Evolutionary conservation across 2,888 invertebrate species (phyloP).

Genomic region (Mongoloraphidia duomilia): DNA sequence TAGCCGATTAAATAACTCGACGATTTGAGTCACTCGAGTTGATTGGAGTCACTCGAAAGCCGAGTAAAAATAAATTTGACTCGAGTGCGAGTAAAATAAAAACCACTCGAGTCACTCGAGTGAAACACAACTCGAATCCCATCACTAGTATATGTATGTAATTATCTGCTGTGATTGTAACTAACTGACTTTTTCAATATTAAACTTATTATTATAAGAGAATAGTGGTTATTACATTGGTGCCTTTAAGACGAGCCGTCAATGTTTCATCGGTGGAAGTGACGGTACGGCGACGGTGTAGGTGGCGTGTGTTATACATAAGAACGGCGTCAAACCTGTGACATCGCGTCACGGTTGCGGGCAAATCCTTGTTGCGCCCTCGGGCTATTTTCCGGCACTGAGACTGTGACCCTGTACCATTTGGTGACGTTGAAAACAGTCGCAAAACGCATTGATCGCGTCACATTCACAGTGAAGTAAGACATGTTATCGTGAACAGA

Average conservation of each 20-base stretch:
- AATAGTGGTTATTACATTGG: too few species aligned
- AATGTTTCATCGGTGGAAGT: neutral
- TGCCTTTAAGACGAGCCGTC: neutral
- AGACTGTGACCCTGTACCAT: neutral
- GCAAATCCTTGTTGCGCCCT: conserved; percentile 23
- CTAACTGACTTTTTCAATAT: too few species aligned
- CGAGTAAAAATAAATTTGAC: too few species aligned
- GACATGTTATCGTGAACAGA: neutral
- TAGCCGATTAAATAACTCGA: too few species aligned
- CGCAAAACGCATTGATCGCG: neutral
- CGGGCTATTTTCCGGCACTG: conserved; percentile 21
- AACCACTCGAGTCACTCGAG: too few species aligned
- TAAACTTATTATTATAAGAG: too few species aligned
- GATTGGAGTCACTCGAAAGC: too few species aligned
- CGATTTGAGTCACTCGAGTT: too few species aligned
- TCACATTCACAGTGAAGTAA: neutral
- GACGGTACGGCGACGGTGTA: neutral
- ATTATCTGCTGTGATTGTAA: too few species aligned
- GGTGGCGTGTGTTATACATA: neutral
- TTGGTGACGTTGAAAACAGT: neutral
- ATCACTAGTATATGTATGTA: too few species aligned
- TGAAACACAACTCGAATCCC: too few species aligned
- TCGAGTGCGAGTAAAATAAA: too few species aligned
- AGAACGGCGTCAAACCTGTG: conserved; percentile 24
- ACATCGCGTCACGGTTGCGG: conserved; percentile 25